These are phyloP conservation scores for Sphenopsis melanotis DNA, from an alignment of 2,797 vertebrate species.

Conservation along the genomic window DNA sequence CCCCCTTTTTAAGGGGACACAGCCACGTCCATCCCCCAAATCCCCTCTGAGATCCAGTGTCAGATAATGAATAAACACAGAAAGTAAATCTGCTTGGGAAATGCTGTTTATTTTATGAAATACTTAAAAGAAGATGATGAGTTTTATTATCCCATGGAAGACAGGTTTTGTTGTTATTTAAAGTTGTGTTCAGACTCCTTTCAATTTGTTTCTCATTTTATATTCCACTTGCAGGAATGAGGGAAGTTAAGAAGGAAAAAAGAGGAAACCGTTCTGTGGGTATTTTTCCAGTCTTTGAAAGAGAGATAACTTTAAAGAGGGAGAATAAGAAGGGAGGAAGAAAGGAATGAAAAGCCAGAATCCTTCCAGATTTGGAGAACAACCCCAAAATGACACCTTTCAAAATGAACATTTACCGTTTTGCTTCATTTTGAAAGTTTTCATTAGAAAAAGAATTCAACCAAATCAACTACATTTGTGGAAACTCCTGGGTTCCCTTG, in stretches of 20 bases:
- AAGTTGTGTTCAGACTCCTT: background rate
- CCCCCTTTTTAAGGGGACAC: background rate
- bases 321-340: background rate
- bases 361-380: background rate
- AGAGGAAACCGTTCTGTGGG: background rate
- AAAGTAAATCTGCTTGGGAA: background rate
- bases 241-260: background rate
- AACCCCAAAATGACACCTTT: background rate
- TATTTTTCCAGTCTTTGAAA: background rate
- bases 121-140: background rate
- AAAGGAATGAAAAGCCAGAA: background rate
- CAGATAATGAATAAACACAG: background rate
- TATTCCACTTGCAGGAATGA: background rate
- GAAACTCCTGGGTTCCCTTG: slow-evolving; percentile 35
- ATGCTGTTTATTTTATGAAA: background rate
- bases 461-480: slow-evolving; percentile 15
- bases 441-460: slow-evolving; percentile 28
- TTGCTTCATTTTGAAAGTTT: slow-evolving; percentile 23
- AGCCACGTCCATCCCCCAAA: fast-evolving
- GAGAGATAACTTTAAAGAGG: background rate
- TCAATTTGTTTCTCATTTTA: background rate
- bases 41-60: background rate
- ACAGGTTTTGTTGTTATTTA: background rate
- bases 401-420: background rate
- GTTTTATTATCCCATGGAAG: background rate